phyloP scores from a whole-genome alignment of 1,140 invertebrate genomes.

The Latrodectus geometricus region DNA sequence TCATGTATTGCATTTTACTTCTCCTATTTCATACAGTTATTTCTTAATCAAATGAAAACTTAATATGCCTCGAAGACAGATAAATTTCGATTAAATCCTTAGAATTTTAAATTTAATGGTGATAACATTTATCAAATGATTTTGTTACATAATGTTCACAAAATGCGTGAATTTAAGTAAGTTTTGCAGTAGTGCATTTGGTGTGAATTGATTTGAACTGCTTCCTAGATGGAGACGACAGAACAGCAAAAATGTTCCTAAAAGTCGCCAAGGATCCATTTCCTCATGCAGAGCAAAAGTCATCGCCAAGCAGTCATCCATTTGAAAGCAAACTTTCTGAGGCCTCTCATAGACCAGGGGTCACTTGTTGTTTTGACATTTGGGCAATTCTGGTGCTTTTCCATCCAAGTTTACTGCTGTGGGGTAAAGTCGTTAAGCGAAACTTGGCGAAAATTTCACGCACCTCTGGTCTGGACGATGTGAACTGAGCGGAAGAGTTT shows the following conservation, averaged over 20 bases:
- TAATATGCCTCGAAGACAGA: too few species aligned
- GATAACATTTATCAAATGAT: too few species aligned
- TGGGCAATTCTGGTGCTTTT: neutral
- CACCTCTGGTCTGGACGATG: conserved; percentile 1
- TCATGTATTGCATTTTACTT: too few species aligned
- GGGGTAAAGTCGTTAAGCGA: conserved; percentile 12
- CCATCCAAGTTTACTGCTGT: neutral
- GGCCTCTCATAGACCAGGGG: conserved; percentile 1
- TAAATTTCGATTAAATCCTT: too few species aligned
- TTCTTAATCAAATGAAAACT: too few species aligned
- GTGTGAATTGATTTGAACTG: too few species aligned
- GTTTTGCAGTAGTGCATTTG: too few species aligned
- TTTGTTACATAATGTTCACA: too few species aligned
- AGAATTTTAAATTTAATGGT: too few species aligned
- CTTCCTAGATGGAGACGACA: neutral
- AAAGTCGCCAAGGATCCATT: conserved; percentile 21
- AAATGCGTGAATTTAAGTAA: too few species aligned
- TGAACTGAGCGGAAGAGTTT: conserved; percentile 26
- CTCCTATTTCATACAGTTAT: too few species aligned
- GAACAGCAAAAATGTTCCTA: conserved; percentile 10
- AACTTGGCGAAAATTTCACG: conserved; percentile 22
- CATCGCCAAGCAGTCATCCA: neutral
- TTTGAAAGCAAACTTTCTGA: conserved; percentile 2
- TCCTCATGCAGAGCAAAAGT: neutral
- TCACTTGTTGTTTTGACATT: conserved; percentile 50